Percentiles rank a stretch among this genome's conserved stretches.
Evolutionary conservation across 1,140 invertebrate species (phyloP).

Genomic region (Paraescarpia echinospica): DNA sequence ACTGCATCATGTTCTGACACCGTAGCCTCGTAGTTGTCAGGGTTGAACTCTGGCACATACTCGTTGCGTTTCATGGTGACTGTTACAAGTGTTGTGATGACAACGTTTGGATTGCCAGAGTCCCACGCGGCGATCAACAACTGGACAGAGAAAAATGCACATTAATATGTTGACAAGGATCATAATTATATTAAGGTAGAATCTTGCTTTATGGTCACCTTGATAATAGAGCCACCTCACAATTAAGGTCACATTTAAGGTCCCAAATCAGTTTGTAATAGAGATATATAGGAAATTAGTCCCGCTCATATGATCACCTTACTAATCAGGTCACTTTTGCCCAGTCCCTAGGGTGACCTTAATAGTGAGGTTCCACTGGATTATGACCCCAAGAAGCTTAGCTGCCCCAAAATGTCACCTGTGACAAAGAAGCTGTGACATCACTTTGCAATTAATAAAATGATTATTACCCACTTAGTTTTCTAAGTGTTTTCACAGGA

Average conservation of each 20-base stretch:
- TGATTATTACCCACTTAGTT: no score
- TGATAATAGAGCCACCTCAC: no score
- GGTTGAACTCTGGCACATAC: slow-evolving; percentile 30
- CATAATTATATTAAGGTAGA: neutral
- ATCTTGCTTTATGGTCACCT: no score
- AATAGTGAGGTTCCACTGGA: neutral
- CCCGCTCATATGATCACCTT: no score
- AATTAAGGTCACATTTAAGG: no score
- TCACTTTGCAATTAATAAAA: neutral
- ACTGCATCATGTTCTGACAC: slow-evolving; percentile 24
- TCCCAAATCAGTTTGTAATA: no score
- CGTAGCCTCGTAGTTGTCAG: slow-evolving; percentile 7
- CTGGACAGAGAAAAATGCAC: slow-evolving; percentile 27
- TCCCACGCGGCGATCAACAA: slow-evolving; percentile 35
- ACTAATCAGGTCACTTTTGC: no score
- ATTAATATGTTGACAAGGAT: neutral
- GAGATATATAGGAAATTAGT: no score
- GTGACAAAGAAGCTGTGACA: neutral
- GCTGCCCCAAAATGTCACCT: neutral
- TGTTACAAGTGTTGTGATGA: slow-evolving; percentile 30
- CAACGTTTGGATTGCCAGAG: slow-evolving; percentile 32
- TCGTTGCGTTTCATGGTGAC: slow-evolving; percentile 41
- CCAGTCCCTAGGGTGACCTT: no score
- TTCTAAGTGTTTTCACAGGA: no score
- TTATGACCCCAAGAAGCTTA: neutral